Percentiles rank a stretch among this genome's conserved stretches.
Evolutionary conservation across 2,113 vertebrate genomes (phyloP).

Genomic region (Eulemur macaco): DNA sequence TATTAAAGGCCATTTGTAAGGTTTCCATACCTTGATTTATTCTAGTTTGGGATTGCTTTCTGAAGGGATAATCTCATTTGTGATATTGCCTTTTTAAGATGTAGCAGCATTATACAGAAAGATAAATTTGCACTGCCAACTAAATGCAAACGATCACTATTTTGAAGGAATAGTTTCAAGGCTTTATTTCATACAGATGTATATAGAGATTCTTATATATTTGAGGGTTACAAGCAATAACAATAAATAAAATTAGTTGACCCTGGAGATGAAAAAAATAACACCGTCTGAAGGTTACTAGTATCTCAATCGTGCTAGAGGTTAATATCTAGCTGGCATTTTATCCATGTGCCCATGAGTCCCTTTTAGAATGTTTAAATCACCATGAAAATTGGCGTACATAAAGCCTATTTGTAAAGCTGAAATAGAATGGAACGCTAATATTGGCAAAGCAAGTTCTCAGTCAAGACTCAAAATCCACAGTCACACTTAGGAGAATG

Average conservation of each 20-base stretch:
- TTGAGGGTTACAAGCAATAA: not conserved
- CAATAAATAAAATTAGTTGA: conserved; percentile 43
- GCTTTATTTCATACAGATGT: conserved; percentile 45
- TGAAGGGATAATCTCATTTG: conserved; percentile 57
- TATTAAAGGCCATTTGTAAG: conserved; percentile 55
- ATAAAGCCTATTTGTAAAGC: not conserved
- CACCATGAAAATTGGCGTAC: not conserved
- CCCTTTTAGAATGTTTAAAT: not conserved
- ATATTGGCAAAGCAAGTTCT: conserved; percentile 12
- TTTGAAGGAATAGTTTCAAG: conserved; percentile 2
- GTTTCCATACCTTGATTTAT: conserved; percentile 64
- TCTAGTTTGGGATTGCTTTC: conserved; percentile 54
- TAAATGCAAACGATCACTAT: conserved; percentile 33
- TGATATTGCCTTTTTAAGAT: conserved; percentile 54
- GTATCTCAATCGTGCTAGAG: not conserved
- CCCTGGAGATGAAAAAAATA: conserved; percentile 22
- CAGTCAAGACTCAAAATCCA: not conserved
- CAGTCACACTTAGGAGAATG: not conserved
- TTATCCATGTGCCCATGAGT: not conserved
- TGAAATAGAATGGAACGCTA: not conserved
- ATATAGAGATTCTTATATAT: not conserved
- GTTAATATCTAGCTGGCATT: not conserved
- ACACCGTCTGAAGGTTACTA: not conserved
- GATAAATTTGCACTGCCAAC: conserved; percentile 58
- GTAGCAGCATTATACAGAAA: conserved; percentile 47